Evolutionary conservation across 2,888 invertebrate genomes (phyloP), one percentile per base, ranked within the genome.

Genomic region (Marasmarcha lunaedactyla): DNA sequence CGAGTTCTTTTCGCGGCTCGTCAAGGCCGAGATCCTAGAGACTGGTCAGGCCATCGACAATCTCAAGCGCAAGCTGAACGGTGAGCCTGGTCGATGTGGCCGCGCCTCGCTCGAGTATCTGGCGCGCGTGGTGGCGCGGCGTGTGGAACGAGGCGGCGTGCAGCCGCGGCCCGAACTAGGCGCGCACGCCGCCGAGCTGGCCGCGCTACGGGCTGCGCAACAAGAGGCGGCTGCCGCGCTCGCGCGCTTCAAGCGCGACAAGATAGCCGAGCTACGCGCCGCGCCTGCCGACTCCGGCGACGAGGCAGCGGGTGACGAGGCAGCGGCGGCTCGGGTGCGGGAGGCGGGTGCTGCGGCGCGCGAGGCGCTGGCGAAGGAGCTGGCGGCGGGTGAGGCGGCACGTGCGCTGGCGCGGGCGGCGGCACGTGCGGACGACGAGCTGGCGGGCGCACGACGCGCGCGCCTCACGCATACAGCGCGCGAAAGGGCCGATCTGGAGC

Each of bases 261-360:
- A 89, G 57, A 78, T 91, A 56, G 87, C 87, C 37, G 89, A 89
- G 56, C 67, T 93, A 39, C 91, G 91, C 9, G 87, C 89, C 34
- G 88, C 89, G 25, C 70, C 93, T 47, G 90, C 91, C 0, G 70
- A 55, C 27, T 87, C 87, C 44, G 87, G 89, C 50, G 86, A 44
- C 41, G 64, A 4, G 57, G 47, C 67, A 33, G 11, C 15, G 48
- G 39, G 65, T 46, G 37, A 64, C 55, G 54, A 62, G 51, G 48
- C 84, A 15, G 89, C 89, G 47, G 89, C 90, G 49, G 87, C 87
- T 40, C 85, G 90, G 26, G 88, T 91, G 13, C 87, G 91, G 20
- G 90, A 90, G 54, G 91, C 92, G 3, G 91, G 90, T 88, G 87
- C 88, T 30, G 85, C 89, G 43, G 92, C 93, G 1, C 88, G 90